A percentile compares a stretch with the other conserved stretches of the same genome.
Evolutionary conservation across 2,888 invertebrate genomes (phyloP).

Genomic region (Elegia similella): DNA sequence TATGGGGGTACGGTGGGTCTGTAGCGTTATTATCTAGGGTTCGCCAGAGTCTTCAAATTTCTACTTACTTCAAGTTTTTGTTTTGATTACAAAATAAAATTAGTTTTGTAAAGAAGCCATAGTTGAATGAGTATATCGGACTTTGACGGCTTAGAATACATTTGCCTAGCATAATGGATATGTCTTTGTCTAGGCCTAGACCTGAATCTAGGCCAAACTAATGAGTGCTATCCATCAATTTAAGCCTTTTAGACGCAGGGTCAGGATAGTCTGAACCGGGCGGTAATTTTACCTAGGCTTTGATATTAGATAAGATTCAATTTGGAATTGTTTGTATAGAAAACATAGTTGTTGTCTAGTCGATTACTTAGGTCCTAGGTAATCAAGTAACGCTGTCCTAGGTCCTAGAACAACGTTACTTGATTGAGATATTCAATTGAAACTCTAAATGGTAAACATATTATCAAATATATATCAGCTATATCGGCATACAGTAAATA

Average conservation of each 20-base stretch:
- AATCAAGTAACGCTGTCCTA: too few species aligned
- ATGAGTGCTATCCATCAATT: constrained; percentile 1
- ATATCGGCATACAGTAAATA: neutral
- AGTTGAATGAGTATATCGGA: neutral
- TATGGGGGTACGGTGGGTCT: too few species aligned
- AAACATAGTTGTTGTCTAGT: too few species aligned
- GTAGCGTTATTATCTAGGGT: too few species aligned
- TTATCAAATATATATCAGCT: neutral
- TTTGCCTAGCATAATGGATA: neutral
- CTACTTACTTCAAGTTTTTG: too few species aligned
- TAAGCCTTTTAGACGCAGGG: constrained; percentile 3
- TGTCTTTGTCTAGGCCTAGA: neutral
- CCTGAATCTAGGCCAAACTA: neutral
- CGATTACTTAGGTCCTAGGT: too few species aligned
- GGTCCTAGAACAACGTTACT: too few species aligned
- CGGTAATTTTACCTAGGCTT: neutral
- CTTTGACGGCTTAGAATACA: neutral
- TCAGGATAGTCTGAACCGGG: neutral
- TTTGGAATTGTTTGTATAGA: neutral
- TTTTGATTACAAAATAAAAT: neutral
- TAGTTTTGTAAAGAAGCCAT: neutral
- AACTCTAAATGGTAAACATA: neutral
- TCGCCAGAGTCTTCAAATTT: too few species aligned
- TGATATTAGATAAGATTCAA: neutral
- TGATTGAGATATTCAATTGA: too few species aligned